A percentile compares a stretch with the other conserved stretches of the same genome.
Evolutionary conservation across 2,113 vertebrate genomes (phyloP).

Genomic region (Zosterops lateralis): DNA sequence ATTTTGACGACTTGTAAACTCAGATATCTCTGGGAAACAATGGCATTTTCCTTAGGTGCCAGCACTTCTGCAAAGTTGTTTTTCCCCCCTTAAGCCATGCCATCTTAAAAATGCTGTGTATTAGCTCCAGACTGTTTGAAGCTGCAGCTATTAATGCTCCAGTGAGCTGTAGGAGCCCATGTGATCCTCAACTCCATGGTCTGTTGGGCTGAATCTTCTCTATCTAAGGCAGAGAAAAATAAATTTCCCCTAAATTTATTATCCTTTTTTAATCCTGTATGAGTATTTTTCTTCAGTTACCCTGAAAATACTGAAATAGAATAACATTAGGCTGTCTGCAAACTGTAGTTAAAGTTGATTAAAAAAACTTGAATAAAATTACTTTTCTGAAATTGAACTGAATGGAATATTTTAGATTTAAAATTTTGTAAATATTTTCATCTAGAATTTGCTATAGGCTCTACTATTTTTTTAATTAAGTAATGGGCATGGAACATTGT

Average conservation of each 20-base stretch:
- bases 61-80: conserved; percentile 8
- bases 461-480: neutral
- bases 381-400: conserved; percentile 19
- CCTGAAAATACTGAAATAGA: neutral
- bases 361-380: conserved; percentile 1
- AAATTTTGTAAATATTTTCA: conserved; percentile 37
- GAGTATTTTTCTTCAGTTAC: neutral
- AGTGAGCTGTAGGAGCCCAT: neutral
- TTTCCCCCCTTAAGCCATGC: neutral
- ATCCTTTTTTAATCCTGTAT: neutral
- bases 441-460: neutral
- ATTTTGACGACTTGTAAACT: conserved; percentile 41
- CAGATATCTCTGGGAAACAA: conserved; percentile 7
- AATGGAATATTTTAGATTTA: conserved; percentile 38
- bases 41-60: conserved; percentile 41
- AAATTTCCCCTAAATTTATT: neutral
- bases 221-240: neutral
- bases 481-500: neutral
- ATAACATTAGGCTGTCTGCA: neutral
- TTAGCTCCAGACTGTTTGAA: conserved; percentile 29
- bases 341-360: neutral
- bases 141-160: conserved; percentile 10
- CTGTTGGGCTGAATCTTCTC: neutral
- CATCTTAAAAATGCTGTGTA: neutral
- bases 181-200: neutral